Percentiles rank a stretch among this genome's conserved stretches.
phyloP scores from a whole-genome alignment of 2,113 vertebrate genomes.

The Hepsetus odoe region DNA sequence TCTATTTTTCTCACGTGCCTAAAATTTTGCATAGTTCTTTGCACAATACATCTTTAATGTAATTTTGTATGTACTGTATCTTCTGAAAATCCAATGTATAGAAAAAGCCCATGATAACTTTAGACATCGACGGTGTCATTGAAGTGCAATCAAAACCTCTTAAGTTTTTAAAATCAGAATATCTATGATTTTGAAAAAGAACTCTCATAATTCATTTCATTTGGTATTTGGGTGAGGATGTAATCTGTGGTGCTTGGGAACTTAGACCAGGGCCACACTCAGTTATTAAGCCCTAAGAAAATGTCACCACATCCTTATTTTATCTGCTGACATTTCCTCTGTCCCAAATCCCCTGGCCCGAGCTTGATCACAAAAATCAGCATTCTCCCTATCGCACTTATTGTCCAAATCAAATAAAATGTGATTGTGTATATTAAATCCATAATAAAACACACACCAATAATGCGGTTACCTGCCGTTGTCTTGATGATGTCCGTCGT shows the following conservation, averaged over 20 bases:
- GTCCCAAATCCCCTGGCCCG: conserved; percentile 6
- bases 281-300: conserved; percentile 40
- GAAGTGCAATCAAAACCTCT: too few species aligned
- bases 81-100: too few species aligned
- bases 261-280: conserved; percentile 12
- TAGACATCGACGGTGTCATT: too few species aligned
- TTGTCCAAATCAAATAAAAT: conserved; percentile 2
- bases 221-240: conserved; percentile 24
- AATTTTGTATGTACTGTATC: too few species aligned
- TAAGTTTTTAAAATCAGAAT: neutral
- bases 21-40: too few species aligned
- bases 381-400: neutral
- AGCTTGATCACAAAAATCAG: neutral
- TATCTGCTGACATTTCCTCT: conserved; percentile 40
- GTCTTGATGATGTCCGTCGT: conserved; percentile 88
- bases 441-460: neutral
- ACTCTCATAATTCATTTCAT: neutral
- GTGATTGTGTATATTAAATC: neutral
- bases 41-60: too few species aligned
- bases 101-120: too few species aligned
- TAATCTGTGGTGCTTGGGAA: conserved; percentile 14
- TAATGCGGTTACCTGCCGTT: conserved; percentile 81
- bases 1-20: too few species aligned
- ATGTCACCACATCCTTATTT: conserved; percentile 35
- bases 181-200: neutral